These are phyloP conservation scores for Oncorhynchus clarkii DNA, from an alignment of 2,113 vertebrate genomes.

Conservation along the genomic window DNA sequence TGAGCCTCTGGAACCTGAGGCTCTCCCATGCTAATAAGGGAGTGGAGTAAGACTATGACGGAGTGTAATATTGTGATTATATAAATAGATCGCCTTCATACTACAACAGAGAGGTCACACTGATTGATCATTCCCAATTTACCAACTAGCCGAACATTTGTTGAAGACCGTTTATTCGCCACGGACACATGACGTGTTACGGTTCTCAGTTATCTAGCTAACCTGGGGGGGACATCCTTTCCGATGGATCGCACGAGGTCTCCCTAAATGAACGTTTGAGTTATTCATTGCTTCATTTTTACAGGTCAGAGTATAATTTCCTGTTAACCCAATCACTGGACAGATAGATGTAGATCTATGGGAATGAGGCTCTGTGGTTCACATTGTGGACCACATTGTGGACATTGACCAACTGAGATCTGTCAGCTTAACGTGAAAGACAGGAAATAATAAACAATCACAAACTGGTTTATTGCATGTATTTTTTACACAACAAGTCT, in stretches of 20 bases:
- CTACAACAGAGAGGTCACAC: too few relatives aligned
- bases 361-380: background rate
- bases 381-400: background rate
- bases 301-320: conserved; percentile 54
- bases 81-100: too few relatives aligned
- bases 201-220: too few relatives aligned
- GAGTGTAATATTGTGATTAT: too few relatives aligned
- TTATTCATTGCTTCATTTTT: conserved; percentile 53
- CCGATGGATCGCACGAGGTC: conserved; percentile 50
- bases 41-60: too few relatives aligned
- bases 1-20: too few relatives aligned
- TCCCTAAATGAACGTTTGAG: conserved; percentile 61
- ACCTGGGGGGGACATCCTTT: conserved; percentile 20
- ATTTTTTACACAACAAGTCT: background rate
- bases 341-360: conserved; percentile 10
- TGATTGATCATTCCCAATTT: background rate
- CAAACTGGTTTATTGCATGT: background rate
- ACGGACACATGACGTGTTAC: too few relatives aligned
- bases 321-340: conserved; percentile 53
- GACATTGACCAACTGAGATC: conserved; percentile 3
- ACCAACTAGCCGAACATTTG: background rate
- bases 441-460: background rate
- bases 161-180: too few relatives aligned
- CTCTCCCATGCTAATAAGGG: too few relatives aligned
- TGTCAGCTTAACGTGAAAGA: conserved; percentile 3